These are phyloP conservation scores for Ctenopoma multispine DNA, from an alignment of 2,797 vertebrate species.

Conservation along the genomic window DNA sequence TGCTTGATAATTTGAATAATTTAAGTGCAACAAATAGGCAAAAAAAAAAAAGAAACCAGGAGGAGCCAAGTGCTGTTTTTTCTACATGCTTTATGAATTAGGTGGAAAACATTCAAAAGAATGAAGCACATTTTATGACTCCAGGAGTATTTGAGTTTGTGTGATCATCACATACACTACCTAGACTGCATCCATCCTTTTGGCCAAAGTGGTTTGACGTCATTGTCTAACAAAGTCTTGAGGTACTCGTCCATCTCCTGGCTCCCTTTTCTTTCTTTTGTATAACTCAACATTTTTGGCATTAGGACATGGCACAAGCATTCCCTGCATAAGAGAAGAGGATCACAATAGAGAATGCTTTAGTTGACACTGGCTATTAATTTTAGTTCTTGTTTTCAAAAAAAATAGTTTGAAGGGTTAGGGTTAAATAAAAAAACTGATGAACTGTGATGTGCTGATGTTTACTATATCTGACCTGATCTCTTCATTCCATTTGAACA, in stretches of 20 bases:
- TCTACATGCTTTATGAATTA: too few relatives aligned
- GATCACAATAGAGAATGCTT: not conserved
- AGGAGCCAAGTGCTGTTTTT: too few relatives aligned
- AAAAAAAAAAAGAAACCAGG: too few relatives aligned
- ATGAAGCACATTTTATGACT: not conserved
- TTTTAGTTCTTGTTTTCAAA: too few relatives aligned
- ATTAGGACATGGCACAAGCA: slow-evolving; percentile 87
- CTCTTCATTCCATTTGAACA: slow-evolving; percentile 94
- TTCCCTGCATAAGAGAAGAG: slow-evolving; percentile 76
- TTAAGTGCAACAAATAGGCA: too few relatives aligned
- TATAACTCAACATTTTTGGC: slow-evolving; percentile 86
- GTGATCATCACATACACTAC: slow-evolving; percentile 56
- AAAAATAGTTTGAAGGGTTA: too few relatives aligned
- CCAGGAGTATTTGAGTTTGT: not conserved
- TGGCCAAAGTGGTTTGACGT: slow-evolving; percentile 92
- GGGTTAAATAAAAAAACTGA: too few relatives aligned
- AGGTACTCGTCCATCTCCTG: slow-evolving; percentile 89
- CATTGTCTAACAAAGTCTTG: slow-evolving; percentile 84
- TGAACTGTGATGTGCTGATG: too few relatives aligned
- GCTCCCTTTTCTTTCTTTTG: slow-evolving; percentile 81
- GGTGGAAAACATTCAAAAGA: not conserved
- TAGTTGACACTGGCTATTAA: too few relatives aligned
- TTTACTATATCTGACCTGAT: slow-evolving; percentile 86
- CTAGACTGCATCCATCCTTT: slow-evolving; percentile 95
- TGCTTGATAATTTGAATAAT: too few relatives aligned